Evolutionary conservation across 1,140 invertebrate genomes (phyloP).

Genomic region (Drosophila orena): DNA sequence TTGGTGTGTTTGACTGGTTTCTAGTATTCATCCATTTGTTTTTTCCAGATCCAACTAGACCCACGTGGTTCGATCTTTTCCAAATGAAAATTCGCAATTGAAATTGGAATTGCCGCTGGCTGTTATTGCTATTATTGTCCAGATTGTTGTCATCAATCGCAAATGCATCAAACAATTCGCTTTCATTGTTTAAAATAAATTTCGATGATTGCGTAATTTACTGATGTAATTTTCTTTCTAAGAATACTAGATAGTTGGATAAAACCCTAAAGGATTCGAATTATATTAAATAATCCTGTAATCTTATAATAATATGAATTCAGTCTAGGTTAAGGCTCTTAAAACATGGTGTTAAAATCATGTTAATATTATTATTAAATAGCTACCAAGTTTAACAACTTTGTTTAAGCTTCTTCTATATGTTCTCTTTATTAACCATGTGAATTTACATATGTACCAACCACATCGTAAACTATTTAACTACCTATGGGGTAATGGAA

Average conservation of each 20-base stretch:
- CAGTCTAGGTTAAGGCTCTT: too few relatives aligned
- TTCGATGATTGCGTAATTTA: constrained; percentile 16
- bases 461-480: not conserved
- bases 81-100: constrained; percentile 47
- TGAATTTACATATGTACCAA: not conserved
- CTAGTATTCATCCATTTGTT: constrained; percentile 11
- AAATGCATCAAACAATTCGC: constrained; percentile 8
- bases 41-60: constrained; percentile 7
- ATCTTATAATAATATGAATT: too few relatives aligned
- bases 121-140: constrained; percentile 16
- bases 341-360: too few relatives aligned
- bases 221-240: not conserved
- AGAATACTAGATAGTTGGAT: too few relatives aligned
- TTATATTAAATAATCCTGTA: too few relatives aligned
- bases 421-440: constrained; percentile 3
- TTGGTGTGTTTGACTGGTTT: not conserved
- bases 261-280: not conserved
- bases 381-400: too few relatives aligned
- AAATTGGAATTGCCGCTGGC: constrained; percentile 29
- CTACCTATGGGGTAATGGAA: not conserved
- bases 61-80: constrained; percentile 20
- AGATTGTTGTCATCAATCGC: constrained; percentile 5
- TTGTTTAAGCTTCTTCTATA: not conserved
- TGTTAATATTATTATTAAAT: too few relatives aligned
- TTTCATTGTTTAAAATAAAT: constrained; percentile 30